Evolutionary conservation across 2,888 invertebrate genomes (phyloP), one percentile per base, ranked within the genome.

Genomic region (Tanytarsus gracilentus): DNA sequence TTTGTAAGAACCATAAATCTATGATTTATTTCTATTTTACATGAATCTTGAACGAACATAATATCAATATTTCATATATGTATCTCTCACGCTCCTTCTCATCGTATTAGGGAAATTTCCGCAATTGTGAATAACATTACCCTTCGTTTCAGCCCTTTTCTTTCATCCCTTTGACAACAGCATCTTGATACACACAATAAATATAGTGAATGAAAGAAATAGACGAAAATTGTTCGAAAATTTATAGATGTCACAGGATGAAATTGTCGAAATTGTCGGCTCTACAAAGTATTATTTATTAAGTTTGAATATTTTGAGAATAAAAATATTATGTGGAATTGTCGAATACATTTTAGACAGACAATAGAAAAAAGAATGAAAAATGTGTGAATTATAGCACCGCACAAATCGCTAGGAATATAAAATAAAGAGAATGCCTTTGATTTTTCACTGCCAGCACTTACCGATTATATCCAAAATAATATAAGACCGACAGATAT

Each of bases 21-120:
- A 58, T 58, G 58, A 58, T 58, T 58, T 58, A 58, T 58, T 48
- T 58, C 58, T 48, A 44, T 58, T 58, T 58, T 58, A 58, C 58
- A 58, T 58, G 58, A n/a, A n/a, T 58, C 33, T 30, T 49, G n/a
- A n/a, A 58, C 48, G 48, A 48, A 48, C 48, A 58, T 58, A 29
- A 49, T 58, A 58, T 44, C 33, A 58, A 48, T 58, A 58, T 56
- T 56, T 40, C 27, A 56, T 56, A 18, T 56, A 27, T 18, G 36
- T 53, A 9, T 27, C 30, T 33, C 30, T 30, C 18, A 18, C n/a
- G n/a, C n/a, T n/a, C n/a, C n/a, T n/a, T n/a, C n/a, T n/a, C n/a
- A n/a, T n/a, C n/a, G n/a, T n/a, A 18, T 8, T 30, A 52, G 9
- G 30, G 9, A 18, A 49, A 14, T 8, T 16, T 18, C 7, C 44